Conservation (phyloP, 2,888 invertebrate genomes). For the Amorpha juglandis region DNA sequence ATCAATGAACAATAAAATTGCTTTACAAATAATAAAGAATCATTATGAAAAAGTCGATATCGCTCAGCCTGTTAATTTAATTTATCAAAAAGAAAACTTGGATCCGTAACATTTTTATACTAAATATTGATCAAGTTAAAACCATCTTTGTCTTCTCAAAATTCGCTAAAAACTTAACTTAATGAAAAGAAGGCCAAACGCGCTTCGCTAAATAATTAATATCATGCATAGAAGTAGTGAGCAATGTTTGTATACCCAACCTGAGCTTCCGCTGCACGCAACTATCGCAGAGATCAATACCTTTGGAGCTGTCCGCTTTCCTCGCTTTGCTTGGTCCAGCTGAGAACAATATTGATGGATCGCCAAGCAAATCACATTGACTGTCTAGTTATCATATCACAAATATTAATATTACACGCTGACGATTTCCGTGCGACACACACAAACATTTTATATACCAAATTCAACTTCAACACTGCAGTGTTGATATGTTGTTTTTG, state of each 20-base stretch:
- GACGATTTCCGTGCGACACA: background rate
- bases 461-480: too few relatives aligned
- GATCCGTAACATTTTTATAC: background rate
- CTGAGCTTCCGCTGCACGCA: constrained; percentile 66
- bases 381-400: constrained; percentile 6
- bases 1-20: background rate
- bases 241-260: constrained; percentile 65
- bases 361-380: constrained; percentile 66
- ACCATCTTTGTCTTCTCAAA: background rate
- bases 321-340: constrained; percentile 67
- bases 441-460: background rate
- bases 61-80: constrained; percentile 2
- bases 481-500: too few relatives aligned
- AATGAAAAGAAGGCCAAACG: constrained; percentile 8
- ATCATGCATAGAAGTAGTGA: constrained; percentile 57
- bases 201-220: constrained; percentile 30
- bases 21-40: background rate
- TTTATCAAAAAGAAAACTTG: background rate
- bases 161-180: constrained; percentile 1
- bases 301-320: constrained; percentile 54
- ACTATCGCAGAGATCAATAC: constrained; percentile 58
- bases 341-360: constrained; percentile 75
- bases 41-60: background rate
- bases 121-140: background rate
- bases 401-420: constrained; percentile 10